Evolutionary conservation across 2,888 invertebrate genomes (phyloP).

Genomic region (Chloroclysta siterata): DNA sequence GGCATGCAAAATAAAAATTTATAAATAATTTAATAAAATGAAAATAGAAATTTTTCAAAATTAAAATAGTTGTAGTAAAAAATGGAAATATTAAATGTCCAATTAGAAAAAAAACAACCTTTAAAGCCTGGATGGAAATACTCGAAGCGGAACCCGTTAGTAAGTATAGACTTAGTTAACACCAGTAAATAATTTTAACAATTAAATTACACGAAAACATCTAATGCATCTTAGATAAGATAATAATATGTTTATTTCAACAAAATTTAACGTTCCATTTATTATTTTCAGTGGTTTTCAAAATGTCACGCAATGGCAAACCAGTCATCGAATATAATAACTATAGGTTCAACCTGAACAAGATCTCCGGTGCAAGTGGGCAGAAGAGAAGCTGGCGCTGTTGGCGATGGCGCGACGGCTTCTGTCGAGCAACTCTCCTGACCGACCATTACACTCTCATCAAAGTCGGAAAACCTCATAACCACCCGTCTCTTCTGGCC

Average conservation of each 20-base stretch:
- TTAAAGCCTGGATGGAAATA: no score
- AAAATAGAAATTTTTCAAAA: no score
- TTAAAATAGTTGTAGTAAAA: no score
- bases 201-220: background rate
- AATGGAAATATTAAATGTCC: no score
- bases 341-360: conserved; percentile 44
- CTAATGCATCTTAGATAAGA: background rate
- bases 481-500: conserved; percentile 15
- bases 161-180: no score
- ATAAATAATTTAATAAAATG: no score
- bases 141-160: no score
- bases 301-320: conserved; percentile 49
- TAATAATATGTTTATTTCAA: no score
- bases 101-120: no score
- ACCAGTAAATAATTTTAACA: no score
- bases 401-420: conserved; percentile 44
- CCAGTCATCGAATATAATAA: conserved; percentile 48
- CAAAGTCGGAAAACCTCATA: conserved; percentile 1
- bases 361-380: conserved; percentile 25
- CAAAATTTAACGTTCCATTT: no score
- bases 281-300: conserved; percentile 33
- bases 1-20: no score
- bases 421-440: conserved; percentile 50
- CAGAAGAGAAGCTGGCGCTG: conserved; percentile 53
- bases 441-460: conserved; percentile 35